These are phyloP conservation scores for Hippasteria phrygiana DNA, from an alignment of 53 echinoderm and acorn worm species.

Conservation along the genomic window DNA sequence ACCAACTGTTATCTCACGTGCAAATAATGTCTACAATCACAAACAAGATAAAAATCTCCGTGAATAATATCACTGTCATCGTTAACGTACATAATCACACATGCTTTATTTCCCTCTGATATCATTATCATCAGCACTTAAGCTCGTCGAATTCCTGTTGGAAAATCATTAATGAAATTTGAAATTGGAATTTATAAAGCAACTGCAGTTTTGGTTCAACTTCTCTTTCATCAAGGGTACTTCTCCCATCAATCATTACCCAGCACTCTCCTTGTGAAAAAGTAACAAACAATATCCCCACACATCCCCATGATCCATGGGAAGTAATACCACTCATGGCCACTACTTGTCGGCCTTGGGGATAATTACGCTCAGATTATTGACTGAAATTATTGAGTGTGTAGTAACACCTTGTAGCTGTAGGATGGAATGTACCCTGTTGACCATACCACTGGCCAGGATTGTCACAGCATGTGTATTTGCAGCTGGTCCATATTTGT, in stretches of 20 bases:
- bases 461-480: neutral
- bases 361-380: conserved; percentile 20
- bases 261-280: neutral
- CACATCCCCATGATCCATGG: neutral
- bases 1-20: no score
- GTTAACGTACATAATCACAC: no score
- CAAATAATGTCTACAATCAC: no score
- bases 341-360: conserved; percentile 40
- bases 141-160: neutral
- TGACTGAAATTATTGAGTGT: conserved; percentile 45
- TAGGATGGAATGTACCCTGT: neutral
- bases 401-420: conserved; percentile 23
- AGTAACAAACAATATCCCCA: neutral
- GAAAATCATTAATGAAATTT: conserved; percentile 4
- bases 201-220: neutral
- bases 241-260: conserved; percentile 1
- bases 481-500: neutral
- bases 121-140: neutral
- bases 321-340: neutral
- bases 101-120: no score
- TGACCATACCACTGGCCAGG: conserved; percentile 17
- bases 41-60: no score
- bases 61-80: no score
- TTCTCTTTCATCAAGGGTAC: neutral
- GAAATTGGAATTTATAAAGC: neutral